These are phyloP conservation scores for Indicator indicator DNA, from an alignment of 2,113 vertebrate species.

Conservation along the genomic window DNA sequence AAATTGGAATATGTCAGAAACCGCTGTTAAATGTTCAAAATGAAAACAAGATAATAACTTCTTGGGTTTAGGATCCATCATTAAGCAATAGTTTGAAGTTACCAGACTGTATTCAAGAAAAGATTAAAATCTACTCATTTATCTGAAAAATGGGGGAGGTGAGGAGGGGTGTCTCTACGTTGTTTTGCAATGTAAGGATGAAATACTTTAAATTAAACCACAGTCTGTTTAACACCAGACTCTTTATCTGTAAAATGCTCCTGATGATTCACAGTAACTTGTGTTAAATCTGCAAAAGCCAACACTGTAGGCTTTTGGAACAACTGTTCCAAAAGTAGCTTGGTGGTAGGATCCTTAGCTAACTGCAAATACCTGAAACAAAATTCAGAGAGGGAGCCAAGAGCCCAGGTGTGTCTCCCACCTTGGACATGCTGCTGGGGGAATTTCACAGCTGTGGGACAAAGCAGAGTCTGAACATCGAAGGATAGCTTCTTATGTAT, in stretches of 20 bases:
- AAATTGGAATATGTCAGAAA: neutral
- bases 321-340: neutral
- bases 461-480: neutral
- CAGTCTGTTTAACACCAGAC: neutral
- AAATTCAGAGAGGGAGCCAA: neutral
- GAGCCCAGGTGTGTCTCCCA: neutral
- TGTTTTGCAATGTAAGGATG: neutral
- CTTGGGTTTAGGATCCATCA: neutral
- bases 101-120: neutral
- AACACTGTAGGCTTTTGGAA: neutral
- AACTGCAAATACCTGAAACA: neutral
- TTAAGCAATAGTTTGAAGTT: neutral
- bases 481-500: neutral
- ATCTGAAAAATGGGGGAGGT: neutral
- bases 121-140: neutral
- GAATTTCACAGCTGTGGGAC: neutral
- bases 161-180: accelerated
- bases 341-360: neutral
- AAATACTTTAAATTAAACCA: neutral
- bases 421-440: neutral
- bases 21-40: neutral
- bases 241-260: neutral
- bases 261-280: neutral
- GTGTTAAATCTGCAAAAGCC: neutral
- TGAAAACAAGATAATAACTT: neutral